Evolutionary conservation across 1,140 invertebrate genomes (phyloP).

Genomic region (Phocides pigmalion): DNA sequence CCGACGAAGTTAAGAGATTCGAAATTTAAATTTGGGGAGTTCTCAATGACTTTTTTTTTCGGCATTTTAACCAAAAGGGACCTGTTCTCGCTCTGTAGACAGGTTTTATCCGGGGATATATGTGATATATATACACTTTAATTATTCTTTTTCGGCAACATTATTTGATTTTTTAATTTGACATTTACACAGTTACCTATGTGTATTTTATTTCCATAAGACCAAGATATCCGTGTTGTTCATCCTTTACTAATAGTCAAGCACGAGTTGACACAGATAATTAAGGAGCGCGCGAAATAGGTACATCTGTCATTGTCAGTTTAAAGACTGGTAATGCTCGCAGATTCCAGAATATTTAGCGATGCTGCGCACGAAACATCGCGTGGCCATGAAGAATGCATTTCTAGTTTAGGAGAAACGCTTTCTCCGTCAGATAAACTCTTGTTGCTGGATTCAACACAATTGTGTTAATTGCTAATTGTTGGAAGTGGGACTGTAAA

Average conservation of each 20-base stretch:
- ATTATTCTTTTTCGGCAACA: no score
- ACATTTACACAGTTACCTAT: background rate
- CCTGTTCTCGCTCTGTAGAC: no score
- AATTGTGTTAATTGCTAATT: slow-evolving; percentile 35
- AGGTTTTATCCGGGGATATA: no score
- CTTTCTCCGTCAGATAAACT: slow-evolving; percentile 31
- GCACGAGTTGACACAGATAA: slow-evolving; percentile 31
- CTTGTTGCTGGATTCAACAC: slow-evolving; percentile 28
- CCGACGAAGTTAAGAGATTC: background rate
- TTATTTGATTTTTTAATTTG: no score
- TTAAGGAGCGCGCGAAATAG: slow-evolving; percentile 26
- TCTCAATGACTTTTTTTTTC: no score
- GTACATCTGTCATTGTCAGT: slow-evolving; percentile 28
- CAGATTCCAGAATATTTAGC: slow-evolving; percentile 51
- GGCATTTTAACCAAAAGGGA: no score
- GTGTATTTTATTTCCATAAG: background rate
- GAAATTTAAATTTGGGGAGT: background rate
- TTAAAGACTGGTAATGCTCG: slow-evolving; percentile 19
- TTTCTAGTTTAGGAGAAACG: slow-evolving; percentile 34
- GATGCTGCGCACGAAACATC: slow-evolving; percentile 51
- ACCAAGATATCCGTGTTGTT: no score
- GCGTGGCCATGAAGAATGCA: slow-evolving; percentile 57
- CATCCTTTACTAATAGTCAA: slow-evolving; percentile 8
- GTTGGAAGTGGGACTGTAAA: slow-evolving; percentile 22
- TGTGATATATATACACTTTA: no score